Evolutionary conservation across 2,888 invertebrate genomes (phyloP).

Genomic region (Tachina grossa): DNA sequence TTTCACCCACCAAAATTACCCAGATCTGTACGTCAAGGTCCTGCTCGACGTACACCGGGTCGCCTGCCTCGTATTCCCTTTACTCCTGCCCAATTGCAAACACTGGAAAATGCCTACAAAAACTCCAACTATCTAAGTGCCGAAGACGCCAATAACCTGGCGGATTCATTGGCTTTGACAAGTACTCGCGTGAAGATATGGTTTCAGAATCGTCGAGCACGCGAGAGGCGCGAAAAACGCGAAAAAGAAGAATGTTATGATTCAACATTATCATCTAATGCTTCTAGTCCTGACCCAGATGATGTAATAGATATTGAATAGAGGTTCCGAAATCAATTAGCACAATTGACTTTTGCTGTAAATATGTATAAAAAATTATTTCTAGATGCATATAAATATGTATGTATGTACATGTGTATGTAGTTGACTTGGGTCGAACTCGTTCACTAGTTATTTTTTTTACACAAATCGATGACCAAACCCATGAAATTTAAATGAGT

Average conservation of each 20-base stretch:
- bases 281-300: conserved; percentile 80
- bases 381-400: background rate
- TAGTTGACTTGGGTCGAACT: too few species aligned
- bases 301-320: conserved; percentile 65
- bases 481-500: too few species aligned
- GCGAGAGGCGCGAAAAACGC: conserved; percentile 88
- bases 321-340: background rate
- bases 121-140: conserved; percentile 87
- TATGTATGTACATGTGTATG: background rate
- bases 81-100: conserved; percentile 86
- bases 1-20: conserved; percentile 88
- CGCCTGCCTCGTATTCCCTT: conserved; percentile 88
- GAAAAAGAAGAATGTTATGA: conserved; percentile 80
- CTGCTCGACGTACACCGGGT: conserved; percentile 84
- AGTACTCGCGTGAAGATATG: conserved; percentile 89
- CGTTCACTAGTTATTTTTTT: too few species aligned
- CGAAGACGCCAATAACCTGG: conserved; percentile 86
- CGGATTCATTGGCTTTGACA: conserved; percentile 85
- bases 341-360: conserved; percentile 3
- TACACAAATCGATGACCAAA: too few species aligned
- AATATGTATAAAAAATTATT: background rate
- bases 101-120: conserved; percentile 87
- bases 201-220: conserved; percentile 92
- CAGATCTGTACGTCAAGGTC: conserved; percentile 80
- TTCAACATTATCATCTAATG: conserved; percentile 80